Conservation (phyloP, 2,888 invertebrate genomes). For the Hetaerina titia region DNA sequence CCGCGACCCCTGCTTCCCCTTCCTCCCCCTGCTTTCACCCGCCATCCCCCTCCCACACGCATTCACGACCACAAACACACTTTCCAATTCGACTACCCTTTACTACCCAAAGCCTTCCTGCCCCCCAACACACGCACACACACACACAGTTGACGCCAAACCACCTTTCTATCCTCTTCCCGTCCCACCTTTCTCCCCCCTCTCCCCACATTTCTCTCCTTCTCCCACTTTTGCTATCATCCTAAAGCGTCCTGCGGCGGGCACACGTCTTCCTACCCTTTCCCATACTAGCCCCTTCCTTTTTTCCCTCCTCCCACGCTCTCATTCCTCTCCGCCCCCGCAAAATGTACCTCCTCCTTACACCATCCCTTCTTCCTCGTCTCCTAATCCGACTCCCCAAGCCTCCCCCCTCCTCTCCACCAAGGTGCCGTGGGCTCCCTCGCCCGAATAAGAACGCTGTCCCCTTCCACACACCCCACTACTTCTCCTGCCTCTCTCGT, state of each 20-base stretch:
- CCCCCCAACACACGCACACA: too few relatives aligned
- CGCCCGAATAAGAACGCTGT: too few relatives aligned
- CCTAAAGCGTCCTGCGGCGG: background rate
- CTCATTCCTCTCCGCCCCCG: background rate
- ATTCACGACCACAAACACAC: background rate
- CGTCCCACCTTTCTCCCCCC: background rate
- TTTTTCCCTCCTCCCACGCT: background rate
- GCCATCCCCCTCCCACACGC: background rate
- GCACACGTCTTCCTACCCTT: background rate
- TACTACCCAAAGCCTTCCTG: background rate
- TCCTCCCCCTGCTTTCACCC: background rate
- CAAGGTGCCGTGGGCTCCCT: too few relatives aligned
- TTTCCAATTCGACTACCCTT: constrained; percentile 34
- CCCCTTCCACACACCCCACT: background rate
- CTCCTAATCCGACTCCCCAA: too few relatives aligned
- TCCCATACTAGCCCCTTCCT: too few relatives aligned
- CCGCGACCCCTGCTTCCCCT: background rate
- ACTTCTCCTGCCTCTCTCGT: background rate
- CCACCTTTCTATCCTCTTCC: background rate
- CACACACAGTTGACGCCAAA: too few relatives aligned
- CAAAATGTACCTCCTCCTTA: too few relatives aligned
- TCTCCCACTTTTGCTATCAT: background rate
- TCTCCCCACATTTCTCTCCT: background rate
- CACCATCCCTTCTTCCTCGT: too few relatives aligned
- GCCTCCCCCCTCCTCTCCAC: too few relatives aligned